A percentile compares a stretch with the other conserved stretches of the same genome.
Conservation (phyloP, 2,888 invertebrate species). For the Tolmerus cingulatus region DNA sequence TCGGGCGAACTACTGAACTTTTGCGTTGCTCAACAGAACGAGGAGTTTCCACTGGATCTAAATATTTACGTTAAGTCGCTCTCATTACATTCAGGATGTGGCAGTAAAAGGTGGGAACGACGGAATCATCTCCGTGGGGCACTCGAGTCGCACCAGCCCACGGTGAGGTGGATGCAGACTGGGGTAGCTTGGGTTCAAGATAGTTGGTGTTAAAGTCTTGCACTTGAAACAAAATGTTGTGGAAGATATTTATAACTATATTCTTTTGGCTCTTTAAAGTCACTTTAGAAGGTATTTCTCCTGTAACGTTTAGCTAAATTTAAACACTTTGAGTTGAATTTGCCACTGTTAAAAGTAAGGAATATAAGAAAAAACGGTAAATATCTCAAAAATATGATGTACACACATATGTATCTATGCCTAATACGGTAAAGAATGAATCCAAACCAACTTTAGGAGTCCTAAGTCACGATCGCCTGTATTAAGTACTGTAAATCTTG, state of each 20-base stretch:
- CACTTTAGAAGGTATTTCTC: background rate
- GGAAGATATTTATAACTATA: background rate
- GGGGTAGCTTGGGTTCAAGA: background rate
- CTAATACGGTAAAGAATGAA: too few species aligned
- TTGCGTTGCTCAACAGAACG: background rate
- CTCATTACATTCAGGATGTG: constrained; percentile 34
- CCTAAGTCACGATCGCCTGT: too few species aligned
- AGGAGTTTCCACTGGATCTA: constrained; percentile 41
- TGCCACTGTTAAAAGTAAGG: too few species aligned
- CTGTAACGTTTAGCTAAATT: background rate
- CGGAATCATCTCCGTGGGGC: constrained; percentile 10
- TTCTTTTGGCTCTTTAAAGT: background rate
- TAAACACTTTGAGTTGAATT: background rate
- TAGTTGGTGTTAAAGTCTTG: background rate
- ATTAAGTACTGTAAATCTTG: too few species aligned
- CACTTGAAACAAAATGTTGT: background rate
- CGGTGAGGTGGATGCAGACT: background rate
- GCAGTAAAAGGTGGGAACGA: constrained; percentile 7
- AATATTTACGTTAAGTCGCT: constrained; percentile 46
- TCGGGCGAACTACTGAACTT: constrained; percentile 10
- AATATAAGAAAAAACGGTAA: too few species aligned
- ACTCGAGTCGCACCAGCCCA: background rate
- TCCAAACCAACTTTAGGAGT: too few species aligned
- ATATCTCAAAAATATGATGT: too few species aligned
- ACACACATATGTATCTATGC: too few species aligned